Percentiles rank a stretch among this genome's conserved stretches.
phyloP scores from a whole-genome alignment of 2,797 vertebrate genomes.

The Triplophysa bombifrons region DNA sequence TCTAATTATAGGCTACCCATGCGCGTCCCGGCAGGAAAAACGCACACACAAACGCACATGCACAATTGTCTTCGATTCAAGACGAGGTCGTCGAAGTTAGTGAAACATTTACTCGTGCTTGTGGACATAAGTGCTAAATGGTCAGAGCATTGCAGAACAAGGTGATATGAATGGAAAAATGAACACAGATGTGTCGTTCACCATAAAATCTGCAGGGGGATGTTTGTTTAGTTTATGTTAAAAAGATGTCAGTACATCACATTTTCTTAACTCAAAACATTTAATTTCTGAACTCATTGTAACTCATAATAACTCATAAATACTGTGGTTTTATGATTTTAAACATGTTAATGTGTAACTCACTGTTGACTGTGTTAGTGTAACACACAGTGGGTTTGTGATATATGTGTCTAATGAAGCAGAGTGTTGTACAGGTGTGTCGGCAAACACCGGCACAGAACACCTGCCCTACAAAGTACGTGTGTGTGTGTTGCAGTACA shows the following conservation, averaged over 20 bases:
- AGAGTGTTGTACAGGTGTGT: slow-evolving; percentile 47
- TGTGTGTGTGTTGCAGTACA: slow-evolving; percentile 22
- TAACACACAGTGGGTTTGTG: slow-evolving; percentile 6
- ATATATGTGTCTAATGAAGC: slow-evolving; percentile 38
- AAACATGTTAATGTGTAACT: slow-evolving; percentile 36
- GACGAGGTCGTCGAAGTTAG: slow-evolving; percentile 53
- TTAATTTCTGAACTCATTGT: no score
- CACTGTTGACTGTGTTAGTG: not conserved
- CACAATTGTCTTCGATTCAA: slow-evolving; percentile 14
- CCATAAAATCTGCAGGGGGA: not conserved
- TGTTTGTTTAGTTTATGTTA: not conserved
- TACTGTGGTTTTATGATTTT: no score
- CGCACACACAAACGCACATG: slow-evolving; percentile 32
- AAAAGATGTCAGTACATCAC: not conserved
- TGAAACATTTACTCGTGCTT: slow-evolving; percentile 60
- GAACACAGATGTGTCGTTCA: not conserved
- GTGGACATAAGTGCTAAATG: slow-evolving; percentile 47
- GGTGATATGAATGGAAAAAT: slow-evolving; percentile 43
- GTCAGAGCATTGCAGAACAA: slow-evolving; percentile 51
- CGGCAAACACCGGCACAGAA: slow-evolving; percentile 22
- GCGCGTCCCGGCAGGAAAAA: slow-evolving; percentile 60
- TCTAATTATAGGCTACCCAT: slow-evolving; percentile 70
- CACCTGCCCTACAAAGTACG: slow-evolving; percentile 30
- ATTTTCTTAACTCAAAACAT: not conserved
- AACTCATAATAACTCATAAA: no score